A percentile compares a stretch with the other conserved stretches of the same genome.
Conservation (phyloP, 2,888 invertebrate genomes). For the Thera obeliscata region DNA sequence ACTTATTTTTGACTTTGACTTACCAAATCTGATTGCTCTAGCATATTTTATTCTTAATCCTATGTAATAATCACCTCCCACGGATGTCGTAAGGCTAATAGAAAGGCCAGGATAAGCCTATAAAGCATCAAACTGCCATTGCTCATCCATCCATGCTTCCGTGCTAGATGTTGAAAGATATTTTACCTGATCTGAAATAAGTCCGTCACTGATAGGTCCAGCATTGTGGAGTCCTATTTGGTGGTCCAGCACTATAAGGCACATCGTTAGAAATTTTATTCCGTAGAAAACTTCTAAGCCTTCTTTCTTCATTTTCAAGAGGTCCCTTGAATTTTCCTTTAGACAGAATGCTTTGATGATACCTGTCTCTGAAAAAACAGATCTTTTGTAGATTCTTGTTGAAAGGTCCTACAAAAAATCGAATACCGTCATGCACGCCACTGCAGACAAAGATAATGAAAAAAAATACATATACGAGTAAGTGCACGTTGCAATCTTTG, state of each 20-base stretch:
- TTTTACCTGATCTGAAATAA: slow-evolving; percentile 80
- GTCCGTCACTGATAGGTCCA: slow-evolving; percentile 83
- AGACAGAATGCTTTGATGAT: slow-evolving; percentile 66
- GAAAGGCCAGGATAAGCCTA: too few relatives aligned
- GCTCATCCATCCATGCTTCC: too few relatives aligned
- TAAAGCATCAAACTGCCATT: too few relatives aligned
- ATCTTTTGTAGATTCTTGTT: background rate
- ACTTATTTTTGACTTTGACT: too few relatives aligned
- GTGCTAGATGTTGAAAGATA: background rate
- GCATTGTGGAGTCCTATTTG: slow-evolving; percentile 80
- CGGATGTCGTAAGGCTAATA: too few relatives aligned
- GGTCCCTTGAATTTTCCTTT: slow-evolving; percentile 66
- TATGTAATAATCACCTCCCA: too few relatives aligned
- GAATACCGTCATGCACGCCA: too few relatives aligned
- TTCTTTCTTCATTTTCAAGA: slow-evolving; percentile 59
- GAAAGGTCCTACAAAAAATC: background rate
- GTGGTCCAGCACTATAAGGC: slow-evolving; percentile 83
- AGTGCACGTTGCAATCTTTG: slow-evolving; percentile 2
- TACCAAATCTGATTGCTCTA: too few relatives aligned
- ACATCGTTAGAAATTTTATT: slow-evolving; percentile 82
- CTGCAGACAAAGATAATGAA: too few relatives aligned
- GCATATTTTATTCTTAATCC: too few relatives aligned
- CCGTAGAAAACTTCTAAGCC: slow-evolving; percentile 84
- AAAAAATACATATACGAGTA: too few relatives aligned
- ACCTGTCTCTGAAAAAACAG: slow-evolving; percentile 50